Percentiles rank a stretch among this genome's conserved stretches.
Conservation (phyloP, 1,140 invertebrate genomes). For the Procambarus clarkii region DNA sequence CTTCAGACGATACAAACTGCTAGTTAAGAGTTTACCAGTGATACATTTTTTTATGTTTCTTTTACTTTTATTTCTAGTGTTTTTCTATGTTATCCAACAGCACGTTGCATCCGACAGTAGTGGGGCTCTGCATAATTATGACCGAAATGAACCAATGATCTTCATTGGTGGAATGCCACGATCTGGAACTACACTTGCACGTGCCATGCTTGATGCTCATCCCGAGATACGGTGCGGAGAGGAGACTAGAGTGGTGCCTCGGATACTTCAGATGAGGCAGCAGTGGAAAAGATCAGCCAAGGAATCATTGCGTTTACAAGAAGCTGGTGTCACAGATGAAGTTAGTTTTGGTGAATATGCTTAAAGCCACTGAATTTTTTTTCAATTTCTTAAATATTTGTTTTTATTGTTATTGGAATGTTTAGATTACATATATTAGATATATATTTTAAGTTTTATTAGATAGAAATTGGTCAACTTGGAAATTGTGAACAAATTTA, state of each 20-base stretch:
- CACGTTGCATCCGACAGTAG: conserved; percentile 28
- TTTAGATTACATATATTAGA: too few species aligned
- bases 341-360: conserved; percentile 75
- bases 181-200: conserved; percentile 96
- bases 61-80: not conserved
- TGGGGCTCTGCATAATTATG: conserved; percentile 55
- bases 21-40: too few species aligned
- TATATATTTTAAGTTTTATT: too few species aligned
- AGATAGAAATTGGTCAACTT: too few species aligned
- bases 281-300: conserved; percentile 96
- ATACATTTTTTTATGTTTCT: too few species aligned
- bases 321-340: conserved; percentile 95
- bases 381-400: too few species aligned
- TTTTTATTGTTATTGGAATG: too few species aligned
- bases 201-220: conserved; percentile 99
- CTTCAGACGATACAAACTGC: too few species aligned
- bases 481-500: too few species aligned
- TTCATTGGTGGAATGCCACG: conserved; percentile 98
- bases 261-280: conserved; percentile 92
- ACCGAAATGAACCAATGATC: conserved; percentile 84
- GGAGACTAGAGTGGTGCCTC: conserved; percentile 97
- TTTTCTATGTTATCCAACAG: not conserved
- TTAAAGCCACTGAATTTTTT: too few species aligned
- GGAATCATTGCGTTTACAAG: conserved; percentile 89
- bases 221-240: conserved; percentile 88